A percentile compares a stretch with the other conserved stretches of the same genome.
phyloP scores from a whole-genome alignment of 1,140 invertebrate species.

The Frieseomelitta varia region DNA sequence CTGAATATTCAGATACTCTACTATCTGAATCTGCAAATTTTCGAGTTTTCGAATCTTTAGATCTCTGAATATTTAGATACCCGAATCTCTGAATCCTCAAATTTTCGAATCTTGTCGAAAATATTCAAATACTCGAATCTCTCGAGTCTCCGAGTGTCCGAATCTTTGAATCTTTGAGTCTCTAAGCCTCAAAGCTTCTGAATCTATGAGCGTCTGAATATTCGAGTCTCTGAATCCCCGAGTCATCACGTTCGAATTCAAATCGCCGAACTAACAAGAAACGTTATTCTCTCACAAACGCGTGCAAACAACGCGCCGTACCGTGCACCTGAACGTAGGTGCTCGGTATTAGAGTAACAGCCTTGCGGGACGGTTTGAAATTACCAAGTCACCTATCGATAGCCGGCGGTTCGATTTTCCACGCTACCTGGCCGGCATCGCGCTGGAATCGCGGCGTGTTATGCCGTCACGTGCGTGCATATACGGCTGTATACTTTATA shows the following conservation, averaged over 20 bases:
- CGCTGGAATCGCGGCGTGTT: slow-evolving; percentile 2
- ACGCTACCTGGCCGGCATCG: slow-evolving; percentile 12
- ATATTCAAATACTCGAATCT: no score
- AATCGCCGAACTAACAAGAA: background rate
- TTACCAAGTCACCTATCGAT: slow-evolving; percentile 12
- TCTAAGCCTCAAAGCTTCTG: no score
- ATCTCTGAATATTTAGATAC: background rate
- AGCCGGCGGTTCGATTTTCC: slow-evolving; percentile 27
- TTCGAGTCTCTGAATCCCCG: no score
- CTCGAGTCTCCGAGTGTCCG: no score
- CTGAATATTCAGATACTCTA: no score
- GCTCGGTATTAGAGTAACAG: background rate
- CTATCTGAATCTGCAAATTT: no score
- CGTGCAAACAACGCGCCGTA: background rate
- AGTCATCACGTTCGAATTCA: no score
- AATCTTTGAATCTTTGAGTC: no score
- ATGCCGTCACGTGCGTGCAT: slow-evolving; percentile 8
- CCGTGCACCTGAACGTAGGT: background rate
- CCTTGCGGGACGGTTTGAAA: slow-evolving; percentile 22
- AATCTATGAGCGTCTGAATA: no score
- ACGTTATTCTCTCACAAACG: background rate
- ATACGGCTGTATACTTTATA: slow-evolving; percentile 63
- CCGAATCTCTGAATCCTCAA: no score
- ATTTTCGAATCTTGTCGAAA: no score
- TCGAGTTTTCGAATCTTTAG: no score